Evolutionary conservation across 2,888 invertebrate genomes (phyloP), one percentile per base, ranked within the genome.

Genomic region (Andrena flavipes): DNA sequence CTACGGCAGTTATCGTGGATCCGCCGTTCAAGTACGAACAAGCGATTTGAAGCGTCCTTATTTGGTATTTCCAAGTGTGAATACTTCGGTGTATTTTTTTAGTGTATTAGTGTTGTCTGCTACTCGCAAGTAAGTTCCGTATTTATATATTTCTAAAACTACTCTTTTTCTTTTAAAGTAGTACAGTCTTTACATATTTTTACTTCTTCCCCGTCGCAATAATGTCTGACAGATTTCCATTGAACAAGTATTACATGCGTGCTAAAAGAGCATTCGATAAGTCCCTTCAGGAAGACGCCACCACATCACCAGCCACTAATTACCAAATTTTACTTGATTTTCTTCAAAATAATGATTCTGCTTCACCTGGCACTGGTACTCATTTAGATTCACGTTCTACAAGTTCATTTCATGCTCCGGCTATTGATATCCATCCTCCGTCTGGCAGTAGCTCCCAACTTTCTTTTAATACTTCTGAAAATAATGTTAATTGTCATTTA

Each of bases 351-450:
- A 51, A 51, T 16, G 6, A 51, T n/a, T n/a, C 1, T n/a, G 51
- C n/a, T 51, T 51, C n/a, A 51, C 51, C n/a, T 51, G 33, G 33
- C 51, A n/a, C n/a, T 51, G 16, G n/a, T n/a, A 51, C 51, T 51
- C 51, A 33, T 0, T 51, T 20, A 51, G 51, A 51, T 51, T 16
- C 16, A n/a, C 16, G 51, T 51, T n/a, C 51, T 51, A n/a, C n/a
- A n/a, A 7, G n/a, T 16, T n/a, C 5, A 6, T n/a, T 16, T n/a
- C n/a, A 51, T 6, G 16, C 1, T 51, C 16, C 16, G n/a, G 51
- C 16, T n/a, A 51, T 51, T 51, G 51, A 49, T n/a, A 49, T 49
- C 13, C 49, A 16, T 16, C 13, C 2, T 4, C 49, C 0, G n/a
- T 0, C n/a, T 49, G 13, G 16, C n/a, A 49, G 49, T 49, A 13